Base-by-base conservation (phyloP, 2,888 invertebrate genomes). In the Frankliniella fusca region DNA sequence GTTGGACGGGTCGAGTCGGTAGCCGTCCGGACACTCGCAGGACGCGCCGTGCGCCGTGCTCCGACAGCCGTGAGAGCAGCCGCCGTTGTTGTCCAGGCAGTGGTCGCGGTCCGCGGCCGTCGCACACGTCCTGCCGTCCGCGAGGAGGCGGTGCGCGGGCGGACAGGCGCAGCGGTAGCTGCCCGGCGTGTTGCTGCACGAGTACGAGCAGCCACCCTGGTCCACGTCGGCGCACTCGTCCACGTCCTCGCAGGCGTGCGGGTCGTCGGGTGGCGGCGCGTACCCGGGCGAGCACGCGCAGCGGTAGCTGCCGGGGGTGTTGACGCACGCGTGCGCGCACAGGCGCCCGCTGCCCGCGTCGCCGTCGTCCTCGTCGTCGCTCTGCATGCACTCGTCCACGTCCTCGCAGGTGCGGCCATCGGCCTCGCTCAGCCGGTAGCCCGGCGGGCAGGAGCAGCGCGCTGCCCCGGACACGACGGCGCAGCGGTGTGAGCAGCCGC, bases 161-260 rank as follows among this genome's bases (percentile, higher is more conserved):
- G 88, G 88, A 86, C 92, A 93, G 83, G 89, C 88, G 86, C 86
- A 87, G 85, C 81, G 86, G 86, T 84, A 83, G 61, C 83, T 84
- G 11, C 83, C 83, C 82, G 84, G 82, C 50, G 85, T 83, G 3
- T 87, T 85, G 0, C 86, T 85, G 20, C 87, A 87, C 79, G 88
- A 88, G 85, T 92, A 92, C 86, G 93, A 91, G 86, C 93, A 93
- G n/a, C 92, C 92, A 11, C 92, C 92, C 85, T 89, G 90, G 38
- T 12, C 88, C 65, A 65, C 82, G 88, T 18, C 86, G 84, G 86
- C 92, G 88, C 89, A 89, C 83, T 89, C 88, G 83, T 88, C 86
- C 83, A 87, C 86, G 85, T 87, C 89, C 5, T 85, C 83, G 83
- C 88, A 89, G 18, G 86, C 83, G 65, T 83, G 83, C 83, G 84